phyloP scores from a whole-genome alignment of 2,797 vertebrate species.

The Anisognathus igniventris region DNA sequence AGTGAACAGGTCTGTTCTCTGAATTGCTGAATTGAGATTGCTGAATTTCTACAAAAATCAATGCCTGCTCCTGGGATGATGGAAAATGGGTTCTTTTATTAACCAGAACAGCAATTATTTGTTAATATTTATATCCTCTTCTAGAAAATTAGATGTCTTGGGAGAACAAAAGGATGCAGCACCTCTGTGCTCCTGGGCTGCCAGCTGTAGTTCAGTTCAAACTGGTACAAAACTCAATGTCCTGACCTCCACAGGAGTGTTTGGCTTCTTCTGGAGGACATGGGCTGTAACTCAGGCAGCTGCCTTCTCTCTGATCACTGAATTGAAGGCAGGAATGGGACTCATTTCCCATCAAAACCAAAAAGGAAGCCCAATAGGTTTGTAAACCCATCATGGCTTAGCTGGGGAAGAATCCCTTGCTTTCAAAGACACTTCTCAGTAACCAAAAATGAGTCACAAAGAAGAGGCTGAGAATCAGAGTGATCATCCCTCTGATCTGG shows the following conservation, averaged over 20 bases:
- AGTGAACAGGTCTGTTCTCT: not conserved
- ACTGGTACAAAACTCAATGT: not conserved
- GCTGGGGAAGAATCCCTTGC: not conserved
- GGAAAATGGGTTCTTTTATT: not conserved
- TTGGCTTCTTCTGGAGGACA: not conserved
- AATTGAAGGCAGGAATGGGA: not conserved
- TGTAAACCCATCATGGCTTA: not conserved
- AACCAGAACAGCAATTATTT: not conserved
- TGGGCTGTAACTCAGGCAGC: not conserved
- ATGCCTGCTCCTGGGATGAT: not conserved
- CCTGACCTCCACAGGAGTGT: not conserved
- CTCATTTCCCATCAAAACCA: not conserved
- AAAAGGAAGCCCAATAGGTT: not conserved
- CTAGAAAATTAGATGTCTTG: not conserved
- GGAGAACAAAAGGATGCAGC: not conserved
- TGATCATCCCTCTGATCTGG: not conserved
- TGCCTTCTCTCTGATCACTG: not conserved
- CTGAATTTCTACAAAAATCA: conserved; percentile 1
- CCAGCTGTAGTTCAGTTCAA: not conserved
- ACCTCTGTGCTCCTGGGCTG: not conserved
- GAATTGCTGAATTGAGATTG: not conserved
- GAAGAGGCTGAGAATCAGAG: not conserved
- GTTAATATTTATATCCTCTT: not conserved
- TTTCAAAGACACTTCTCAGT: not conserved
- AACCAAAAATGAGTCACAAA: not conserved